Percentiles rank a stretch among this genome's conserved stretches.
Evolutionary conservation across 2,888 invertebrate species (phyloP).

Genomic region (Dynastes grantii): DNA sequence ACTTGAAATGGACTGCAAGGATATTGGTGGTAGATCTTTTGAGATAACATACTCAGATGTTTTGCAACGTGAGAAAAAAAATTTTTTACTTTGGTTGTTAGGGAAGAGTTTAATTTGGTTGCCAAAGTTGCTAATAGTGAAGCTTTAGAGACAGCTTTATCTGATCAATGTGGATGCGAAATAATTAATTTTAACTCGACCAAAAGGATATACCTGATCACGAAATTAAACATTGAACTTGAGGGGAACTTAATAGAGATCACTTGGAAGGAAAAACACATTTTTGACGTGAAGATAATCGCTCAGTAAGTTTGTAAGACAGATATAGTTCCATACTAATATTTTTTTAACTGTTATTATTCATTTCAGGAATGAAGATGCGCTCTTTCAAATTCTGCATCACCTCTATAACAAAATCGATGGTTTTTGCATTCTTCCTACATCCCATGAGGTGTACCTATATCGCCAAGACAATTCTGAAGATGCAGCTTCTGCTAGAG

Average conservation of each 20-base stretch:
- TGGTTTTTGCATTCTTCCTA: slow-evolving; percentile 61
- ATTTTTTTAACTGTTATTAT: slow-evolving; percentile 18
- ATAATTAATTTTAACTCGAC: slow-evolving; percentile 53
- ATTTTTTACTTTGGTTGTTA: slow-evolving; percentile 58
- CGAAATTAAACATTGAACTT: slow-evolving; percentile 57
- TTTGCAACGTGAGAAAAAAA: slow-evolving; percentile 55
- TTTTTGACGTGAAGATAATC: background rate
- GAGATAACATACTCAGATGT: slow-evolving; percentile 52
- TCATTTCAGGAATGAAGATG: slow-evolving; percentile 68
- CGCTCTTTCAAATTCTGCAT: slow-evolving; percentile 69
- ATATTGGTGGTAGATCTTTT: slow-evolving; percentile 49
- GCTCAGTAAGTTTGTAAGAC: background rate
- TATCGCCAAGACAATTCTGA: slow-evolving; percentile 18
- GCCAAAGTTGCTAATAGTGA: slow-evolving; percentile 57
- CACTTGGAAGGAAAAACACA: slow-evolving; percentile 34
- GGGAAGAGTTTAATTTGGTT: slow-evolving; percentile 58
- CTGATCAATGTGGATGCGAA: slow-evolving; percentile 61
- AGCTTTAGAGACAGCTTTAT: slow-evolving; percentile 55
- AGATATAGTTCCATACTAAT: no score
- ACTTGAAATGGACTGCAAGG: slow-evolving; percentile 46
- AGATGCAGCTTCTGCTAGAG: no score
- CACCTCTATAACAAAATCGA: slow-evolving; percentile 69
- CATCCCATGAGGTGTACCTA: slow-evolving; percentile 49
- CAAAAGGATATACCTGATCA: slow-evolving; percentile 57
- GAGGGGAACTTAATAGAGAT: slow-evolving; percentile 59